phyloP scores from a whole-genome alignment of 2,797 vertebrate genomes.

The Columba guinea region DNA sequence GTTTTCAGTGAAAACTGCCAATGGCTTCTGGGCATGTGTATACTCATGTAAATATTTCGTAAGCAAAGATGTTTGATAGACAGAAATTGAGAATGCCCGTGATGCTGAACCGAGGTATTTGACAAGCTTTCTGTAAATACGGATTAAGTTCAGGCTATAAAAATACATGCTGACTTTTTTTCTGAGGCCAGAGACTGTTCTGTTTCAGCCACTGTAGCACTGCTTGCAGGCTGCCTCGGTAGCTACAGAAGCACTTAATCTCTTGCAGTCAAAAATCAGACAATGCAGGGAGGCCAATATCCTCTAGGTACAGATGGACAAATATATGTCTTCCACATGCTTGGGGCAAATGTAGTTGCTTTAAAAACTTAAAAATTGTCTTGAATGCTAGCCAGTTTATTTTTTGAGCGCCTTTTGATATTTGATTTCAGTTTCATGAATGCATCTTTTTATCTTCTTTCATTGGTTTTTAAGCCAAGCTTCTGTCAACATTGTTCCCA shows the following conservation, averaged over 20 bases:
- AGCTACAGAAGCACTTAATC: not conserved
- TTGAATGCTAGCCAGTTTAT: constrained; percentile 13
- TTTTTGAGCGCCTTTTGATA: constrained; percentile 65
- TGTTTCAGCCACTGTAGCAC: not conserved
- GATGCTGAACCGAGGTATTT: not conserved
- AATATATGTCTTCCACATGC: constrained; percentile 2
- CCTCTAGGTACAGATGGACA: not conserved
- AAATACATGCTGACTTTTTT: not conserved
- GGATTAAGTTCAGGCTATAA: not conserved
- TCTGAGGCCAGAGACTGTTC: not conserved
- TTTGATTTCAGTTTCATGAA: constrained; percentile 57
- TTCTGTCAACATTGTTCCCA: constrained; percentile 49
- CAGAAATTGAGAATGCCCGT: not conserved
- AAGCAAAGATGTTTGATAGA: not conserved
- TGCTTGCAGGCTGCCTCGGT: not conserved
- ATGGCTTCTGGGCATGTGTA: not conserved
- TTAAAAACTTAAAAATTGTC: constrained; percentile 33
- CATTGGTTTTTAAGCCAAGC: constrained; percentile 51
- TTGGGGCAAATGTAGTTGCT: not conserved
- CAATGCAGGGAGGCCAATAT: not conserved
- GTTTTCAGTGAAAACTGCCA: not conserved
- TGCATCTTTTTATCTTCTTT: constrained; percentile 29
- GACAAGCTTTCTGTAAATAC: constrained; percentile 5
- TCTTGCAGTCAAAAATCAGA: not conserved
- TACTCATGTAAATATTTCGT: not conserved